Base-by-base conservation (phyloP, 1,140 invertebrate species). In the Pomacea maculata region DNA sequence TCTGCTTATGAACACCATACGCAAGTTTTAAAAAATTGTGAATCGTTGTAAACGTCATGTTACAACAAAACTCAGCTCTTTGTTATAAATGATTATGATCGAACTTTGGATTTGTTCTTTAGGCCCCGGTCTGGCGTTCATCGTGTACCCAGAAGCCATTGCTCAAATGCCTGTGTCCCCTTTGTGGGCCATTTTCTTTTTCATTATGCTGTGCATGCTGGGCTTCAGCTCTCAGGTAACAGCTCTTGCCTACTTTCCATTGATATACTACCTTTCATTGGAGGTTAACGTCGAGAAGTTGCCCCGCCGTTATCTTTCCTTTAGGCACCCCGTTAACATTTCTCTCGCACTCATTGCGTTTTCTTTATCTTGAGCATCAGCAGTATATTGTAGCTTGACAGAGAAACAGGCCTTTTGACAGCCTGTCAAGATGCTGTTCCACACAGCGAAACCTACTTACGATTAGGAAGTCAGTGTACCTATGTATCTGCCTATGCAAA, bases 201-300 rank as follows among this genome's bases (percentile, higher is more conserved):
- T 99, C 93, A 95, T 98, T 84, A 99, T 99, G 98, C 93, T 99
- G 29, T 93, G 99, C 9, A 95, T 98, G 80, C 96, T 99, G 72
- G 98, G 97, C 3, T 79, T 82, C 72, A 82, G 77, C 63, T 79
- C 81, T 12, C 81, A 82, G 77, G 81, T 82, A 55, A 52, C 77
- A 21, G 14, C n/a, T 70, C 11, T 25, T n/a, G 1, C 67, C 12
- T 70, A 17, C 21, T 70, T 17, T 29, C 68, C 34, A 25, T 4
- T 70, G 68, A 29, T 14, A 12, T 21, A 25, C 34, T 70, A 12
- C n/a, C 21, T 70, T 12, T 70, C 12, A 70, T 29, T 70, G 68
- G 11, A 11, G 12, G 68, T 29, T 21, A 21, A 21, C 25, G 6
- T 25, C 17, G 65, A 67, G 17, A 67, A 67, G 17, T 25, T 67